Evolutionary conservation across 2,888 invertebrate species (phyloP), one percentile per base, ranked within the genome.

Genomic region (Cerceris ruficornis): DNA sequence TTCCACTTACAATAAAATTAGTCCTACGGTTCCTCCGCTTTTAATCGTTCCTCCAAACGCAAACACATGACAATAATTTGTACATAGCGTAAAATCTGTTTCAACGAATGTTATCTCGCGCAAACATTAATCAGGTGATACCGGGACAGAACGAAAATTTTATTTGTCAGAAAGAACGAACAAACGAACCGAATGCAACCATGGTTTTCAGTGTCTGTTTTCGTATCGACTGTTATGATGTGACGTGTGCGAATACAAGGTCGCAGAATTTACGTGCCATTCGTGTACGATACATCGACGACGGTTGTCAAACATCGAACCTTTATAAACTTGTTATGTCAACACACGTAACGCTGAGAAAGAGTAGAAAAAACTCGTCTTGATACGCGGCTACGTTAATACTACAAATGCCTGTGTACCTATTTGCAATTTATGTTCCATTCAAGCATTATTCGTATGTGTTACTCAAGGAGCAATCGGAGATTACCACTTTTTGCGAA

Each of bases 71-170:
- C 28, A 28, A 28, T 28, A 28, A 28, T 28, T 50, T 13, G n/a
- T n/a, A 7, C 50, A 7, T n/a, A 46, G 6, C 7, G n/a, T n/a
- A n/a, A 50, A 50, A 50, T 50, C 50, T 50, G n/a, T 50, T 50
- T 50, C 13, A 50, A 50, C 11, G n/a, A 7, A n/a, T 1, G 13
- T 80, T 77, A 80, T 76, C 82, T 79, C 52, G n/a, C 9, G 42
- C 50, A 71, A 74, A 71, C 70, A 69, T 75, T 81, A 41, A 68
- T 54, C 81, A 52, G 58, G 42, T 69, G 82, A 74, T 54, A 76
- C 50, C 9, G 50, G 7, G 50, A 7, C 39, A 39, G 13, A 55
- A 28, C 4, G 28, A 28, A 28, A 28, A 28, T 28, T 28, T 28
- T 28, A 28, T 28, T 28, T 28, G 28, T 28, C 28, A 28, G 28